Percentiles rank a stretch among this genome's conserved stretches.
Conservation (phyloP, 1,140 invertebrate genomes). For the Lordiphosa mommai region DNA sequence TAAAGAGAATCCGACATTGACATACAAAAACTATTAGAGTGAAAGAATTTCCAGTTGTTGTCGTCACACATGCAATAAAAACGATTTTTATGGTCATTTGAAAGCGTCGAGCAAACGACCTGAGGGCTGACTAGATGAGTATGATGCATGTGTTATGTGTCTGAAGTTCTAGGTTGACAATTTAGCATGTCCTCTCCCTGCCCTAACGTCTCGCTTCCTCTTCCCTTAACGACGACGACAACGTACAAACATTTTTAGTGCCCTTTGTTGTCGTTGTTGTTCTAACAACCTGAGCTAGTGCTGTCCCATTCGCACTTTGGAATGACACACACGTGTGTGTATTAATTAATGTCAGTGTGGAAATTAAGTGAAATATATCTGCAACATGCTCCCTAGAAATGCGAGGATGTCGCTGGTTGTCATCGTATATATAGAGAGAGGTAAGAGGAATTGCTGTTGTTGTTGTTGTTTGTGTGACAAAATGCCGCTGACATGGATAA, state of each 20-base stretch:
- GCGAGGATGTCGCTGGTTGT: constrained; percentile 50
- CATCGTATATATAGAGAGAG: constrained; percentile 11
- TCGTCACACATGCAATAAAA: constrained; percentile 56
- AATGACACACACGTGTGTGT: constrained; percentile 24
- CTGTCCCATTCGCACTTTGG: neutral
- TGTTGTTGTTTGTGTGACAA: constrained; percentile 59
- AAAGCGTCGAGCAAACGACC: constrained; percentile 57
- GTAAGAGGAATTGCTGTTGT: constrained; percentile 5
- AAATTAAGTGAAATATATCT: constrained; percentile 76
- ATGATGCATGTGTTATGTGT: constrained; percentile 22
- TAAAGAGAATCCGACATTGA: constrained; percentile 67
- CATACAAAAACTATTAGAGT: constrained; percentile 34
- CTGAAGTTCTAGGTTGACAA: constrained; percentile 45
- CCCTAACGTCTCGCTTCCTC: constrained; percentile 5
- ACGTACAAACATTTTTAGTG: constrained; percentile 62
- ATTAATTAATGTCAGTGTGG: constrained; percentile 73
- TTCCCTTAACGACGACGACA: constrained; percentile 23
- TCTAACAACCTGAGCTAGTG: constrained; percentile 21
- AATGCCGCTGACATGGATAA: constrained; percentile 77
- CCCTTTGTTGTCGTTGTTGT: constrained; percentile 37
- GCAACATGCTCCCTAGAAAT: constrained; percentile 59
- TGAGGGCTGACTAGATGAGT: constrained; percentile 17
- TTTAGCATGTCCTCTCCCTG: constrained; percentile 28
- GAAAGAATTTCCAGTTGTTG: constrained; percentile 29
- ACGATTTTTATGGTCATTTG: constrained; percentile 67